Evolutionary conservation across 37 sponge, comb jelly and placozoan species (phyloP).

Genomic region (Ephydatia muelleri): DNA sequence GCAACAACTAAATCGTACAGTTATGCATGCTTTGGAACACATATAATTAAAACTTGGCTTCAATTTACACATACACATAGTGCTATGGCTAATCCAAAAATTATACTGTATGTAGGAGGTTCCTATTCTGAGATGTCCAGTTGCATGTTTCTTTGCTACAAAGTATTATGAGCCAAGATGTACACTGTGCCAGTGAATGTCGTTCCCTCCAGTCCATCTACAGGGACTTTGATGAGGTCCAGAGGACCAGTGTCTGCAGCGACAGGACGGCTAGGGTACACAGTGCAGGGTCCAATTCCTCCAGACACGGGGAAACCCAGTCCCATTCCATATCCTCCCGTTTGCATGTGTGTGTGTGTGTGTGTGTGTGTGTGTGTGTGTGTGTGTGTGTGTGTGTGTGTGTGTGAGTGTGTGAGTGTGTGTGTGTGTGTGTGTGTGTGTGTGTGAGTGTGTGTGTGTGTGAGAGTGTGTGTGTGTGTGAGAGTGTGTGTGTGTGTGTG

Average conservation of each 20-base stretch:
- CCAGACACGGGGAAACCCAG: background rate
- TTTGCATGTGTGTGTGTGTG: conserved; percentile 19
- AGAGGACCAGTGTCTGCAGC: background rate
- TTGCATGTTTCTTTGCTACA: too few species aligned
- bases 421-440: background rate
- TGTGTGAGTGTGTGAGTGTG: background rate
- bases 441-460: background rate
- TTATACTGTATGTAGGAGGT: too few species aligned
- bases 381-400: background rate
- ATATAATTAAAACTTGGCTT: too few species aligned
- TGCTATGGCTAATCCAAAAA: too few species aligned
- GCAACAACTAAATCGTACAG: too few species aligned
- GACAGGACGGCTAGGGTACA: background rate
- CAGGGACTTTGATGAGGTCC: background rate
- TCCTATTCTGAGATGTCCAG: too few species aligned
- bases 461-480: background rate
- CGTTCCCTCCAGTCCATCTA: background rate
- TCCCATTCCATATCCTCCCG: background rate
- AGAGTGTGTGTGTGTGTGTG: background rate
- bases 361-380: conserved; percentile 14
- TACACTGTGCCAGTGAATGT: background rate
- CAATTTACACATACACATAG: too few species aligned
- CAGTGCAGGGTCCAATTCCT: background rate
- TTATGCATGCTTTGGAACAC: too few species aligned
- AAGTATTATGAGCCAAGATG: too few species aligned